Base-by-base conservation (phyloP, 2,888 invertebrate species). In the Myathropa florea region DNA sequence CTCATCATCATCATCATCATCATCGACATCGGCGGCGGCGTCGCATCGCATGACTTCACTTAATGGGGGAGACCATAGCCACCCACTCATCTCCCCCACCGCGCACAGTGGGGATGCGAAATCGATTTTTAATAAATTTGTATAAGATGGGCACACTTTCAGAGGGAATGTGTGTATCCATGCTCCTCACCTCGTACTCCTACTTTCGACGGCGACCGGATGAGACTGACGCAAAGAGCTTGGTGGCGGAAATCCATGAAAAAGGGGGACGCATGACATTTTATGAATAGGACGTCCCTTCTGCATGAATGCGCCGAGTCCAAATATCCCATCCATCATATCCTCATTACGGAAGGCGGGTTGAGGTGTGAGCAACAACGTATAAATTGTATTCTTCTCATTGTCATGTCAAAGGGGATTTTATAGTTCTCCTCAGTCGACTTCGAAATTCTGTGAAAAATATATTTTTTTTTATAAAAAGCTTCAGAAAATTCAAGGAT, bases 41-140 rank as follows among this genome's bases (percentile, higher is more conserved):
- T 79, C 76, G 65, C 67, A 75, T 65, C 72, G 63, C 76, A 81
- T 84, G 73, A 59, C 39, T 88, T 63, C 72, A 70, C 72, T 71
- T 75, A 61, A 77, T 81, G 71, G 46, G 46, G 46, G 71, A 24
- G 61, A 55, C 23, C 75, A 12, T 59, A 21, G 12, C 30, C 21
- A 53, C 55, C 60, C 53, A 12, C 30, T 59, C 21, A 23, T 53
- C n/a, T 3, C 12, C 26, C 65, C 23, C 55, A 68, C 39, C 59
- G 36, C 61, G 4, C 12, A 6, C 30, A 0, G 57, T 33, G n/a
- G 57, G 59, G 53, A 53, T 39, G 72, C 64, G 33, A 75, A 88
- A 88, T 88, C 88, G 88, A 88, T 88, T 88, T 88, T 88, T 88
- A 88, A 88, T 88, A 88, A 88, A 88, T 88, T 88, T 72, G 70